These are phyloP conservation scores for Pampusana beccarii DNA, from an alignment of 2,113 vertebrate genomes.

Conservation along the genomic window DNA sequence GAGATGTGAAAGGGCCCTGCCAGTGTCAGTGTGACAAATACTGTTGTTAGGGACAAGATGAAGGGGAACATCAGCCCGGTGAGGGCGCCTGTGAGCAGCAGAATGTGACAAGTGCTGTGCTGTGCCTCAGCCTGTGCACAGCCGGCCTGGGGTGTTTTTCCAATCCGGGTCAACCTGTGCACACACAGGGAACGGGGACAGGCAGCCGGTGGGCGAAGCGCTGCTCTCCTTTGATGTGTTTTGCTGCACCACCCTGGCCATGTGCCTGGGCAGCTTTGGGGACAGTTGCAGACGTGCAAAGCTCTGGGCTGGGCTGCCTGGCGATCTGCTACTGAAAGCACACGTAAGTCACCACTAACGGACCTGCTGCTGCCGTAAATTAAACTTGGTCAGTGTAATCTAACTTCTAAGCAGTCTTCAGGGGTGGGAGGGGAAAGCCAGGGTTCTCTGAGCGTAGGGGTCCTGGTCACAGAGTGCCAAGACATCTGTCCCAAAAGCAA, in stretches of 20 bases:
- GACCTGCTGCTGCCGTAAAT: background rate
- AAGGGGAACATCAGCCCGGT: background rate
- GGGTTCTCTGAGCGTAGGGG: rapidly evolving
- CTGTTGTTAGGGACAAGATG: background rate
- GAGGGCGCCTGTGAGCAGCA: background rate
- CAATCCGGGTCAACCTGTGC: background rate
- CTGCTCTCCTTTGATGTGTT: rapidly evolving
- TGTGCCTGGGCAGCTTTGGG: background rate
- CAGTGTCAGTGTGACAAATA: background rate
- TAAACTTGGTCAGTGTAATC: background rate
- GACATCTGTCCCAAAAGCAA: rapidly evolving
- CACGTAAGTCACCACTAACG: background rate
- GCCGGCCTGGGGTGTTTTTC: background rate
- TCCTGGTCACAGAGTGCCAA: rapidly evolving
- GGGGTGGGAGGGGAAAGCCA: background rate
- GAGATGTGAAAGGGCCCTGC: background rate
- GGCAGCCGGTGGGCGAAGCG: background rate
- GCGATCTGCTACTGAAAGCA: background rate
- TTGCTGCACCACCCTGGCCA: rapidly evolving
- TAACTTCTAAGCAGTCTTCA: background rate
- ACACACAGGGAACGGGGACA: background rate
- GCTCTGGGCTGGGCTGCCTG: background rate
- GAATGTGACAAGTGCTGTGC: background rate
- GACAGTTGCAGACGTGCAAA: background rate
- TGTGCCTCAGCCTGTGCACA: background rate